Evolutionary conservation across 1,140 invertebrate species (phyloP).

Genomic region (Onthophagus taurus): DNA sequence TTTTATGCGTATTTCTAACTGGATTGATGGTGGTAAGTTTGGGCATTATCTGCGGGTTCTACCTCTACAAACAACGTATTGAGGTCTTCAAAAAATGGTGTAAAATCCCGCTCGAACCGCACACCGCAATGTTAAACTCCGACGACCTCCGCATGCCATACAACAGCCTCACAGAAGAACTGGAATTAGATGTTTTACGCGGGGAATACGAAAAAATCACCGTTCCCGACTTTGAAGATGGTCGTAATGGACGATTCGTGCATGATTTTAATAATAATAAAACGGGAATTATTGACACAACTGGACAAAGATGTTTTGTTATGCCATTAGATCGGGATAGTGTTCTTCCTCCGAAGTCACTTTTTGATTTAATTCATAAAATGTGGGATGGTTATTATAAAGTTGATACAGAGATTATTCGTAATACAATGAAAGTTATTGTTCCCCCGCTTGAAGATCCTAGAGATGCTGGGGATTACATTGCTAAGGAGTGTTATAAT

Average conservation of each 20-base stretch:
- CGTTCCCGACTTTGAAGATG: constrained; percentile 70
- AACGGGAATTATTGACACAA: constrained; percentile 78
- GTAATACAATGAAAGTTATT: constrained; percentile 68
- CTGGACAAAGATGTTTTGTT: constrained; percentile 69
- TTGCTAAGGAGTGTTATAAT: constrained; percentile 58
- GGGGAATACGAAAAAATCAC: constrained; percentile 65
- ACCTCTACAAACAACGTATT: constrained; percentile 61
- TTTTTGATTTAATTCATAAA: constrained; percentile 71
- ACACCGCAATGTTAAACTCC: constrained; percentile 18
- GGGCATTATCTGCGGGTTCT: constrained; percentile 65
- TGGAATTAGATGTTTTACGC: constrained; percentile 61
- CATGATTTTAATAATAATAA: constrained; percentile 81
- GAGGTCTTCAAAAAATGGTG: constrained; percentile 57
- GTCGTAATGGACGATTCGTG: constrained; percentile 68
- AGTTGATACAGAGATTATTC: constrained; percentile 66
- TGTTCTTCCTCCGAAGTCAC: constrained; percentile 65
- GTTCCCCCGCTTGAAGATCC: constrained; percentile 60
- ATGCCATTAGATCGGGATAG: constrained; percentile 74
- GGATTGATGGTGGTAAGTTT: constrained; percentile 62
- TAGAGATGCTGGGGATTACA: constrained; percentile 54
- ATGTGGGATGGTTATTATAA: constrained; percentile 77
- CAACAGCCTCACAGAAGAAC: constrained; percentile 53
- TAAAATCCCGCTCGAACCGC: constrained; percentile 44
- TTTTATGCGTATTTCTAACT: constrained; percentile 60
- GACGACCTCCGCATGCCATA: constrained; percentile 9